These are phyloP conservation scores for Rissa tridactyla DNA, from an alignment of 2,113 vertebrate species.

Conservation along the genomic window DNA sequence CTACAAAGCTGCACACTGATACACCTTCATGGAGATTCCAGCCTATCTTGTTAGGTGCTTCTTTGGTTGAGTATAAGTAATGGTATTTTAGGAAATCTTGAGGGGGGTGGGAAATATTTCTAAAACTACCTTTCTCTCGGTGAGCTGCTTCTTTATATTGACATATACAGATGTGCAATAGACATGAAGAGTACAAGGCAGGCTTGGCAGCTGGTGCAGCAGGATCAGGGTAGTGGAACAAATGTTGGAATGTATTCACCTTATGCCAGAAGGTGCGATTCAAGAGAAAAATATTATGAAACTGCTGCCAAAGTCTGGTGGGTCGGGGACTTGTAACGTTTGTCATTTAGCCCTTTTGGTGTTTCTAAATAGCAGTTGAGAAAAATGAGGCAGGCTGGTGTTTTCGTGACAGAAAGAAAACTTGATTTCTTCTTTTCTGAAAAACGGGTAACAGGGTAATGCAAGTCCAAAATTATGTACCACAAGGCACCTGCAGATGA, in stretches of 20 bases:
- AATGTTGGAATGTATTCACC: slow-evolving; percentile 23
- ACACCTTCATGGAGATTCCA: not conserved
- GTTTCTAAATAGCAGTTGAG: slow-evolving; percentile 14
- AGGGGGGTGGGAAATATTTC: not conserved
- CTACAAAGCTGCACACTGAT: not conserved
- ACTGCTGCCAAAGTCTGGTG: slow-evolving; percentile 24
- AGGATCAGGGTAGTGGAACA: slow-evolving; percentile 1
- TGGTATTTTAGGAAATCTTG: not conserved
- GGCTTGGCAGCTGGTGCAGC: slow-evolving; percentile 11
- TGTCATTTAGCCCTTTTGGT: slow-evolving; percentile 32
- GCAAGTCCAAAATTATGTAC: not conserved
- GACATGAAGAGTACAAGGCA: not conserved
- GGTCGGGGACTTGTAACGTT: not conserved
- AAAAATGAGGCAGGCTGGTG: not conserved
- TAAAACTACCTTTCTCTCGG: not conserved
- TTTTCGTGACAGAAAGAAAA: not conserved
- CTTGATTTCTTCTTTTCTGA: not conserved
- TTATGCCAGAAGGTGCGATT: slow-evolving; percentile 21
- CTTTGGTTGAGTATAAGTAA: not conserved
- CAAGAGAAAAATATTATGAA: slow-evolving; percentile 46
- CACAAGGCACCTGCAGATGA: not conserved
- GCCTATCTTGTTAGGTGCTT: not conserved
- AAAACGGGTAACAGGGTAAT: not conserved
- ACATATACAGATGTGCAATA: not conserved
- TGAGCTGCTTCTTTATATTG: not conserved